Evolutionary conservation across 2,888 invertebrate species (phyloP), one percentile per base, ranked within the genome.

Genomic region (Hyalella azteca): DNA sequence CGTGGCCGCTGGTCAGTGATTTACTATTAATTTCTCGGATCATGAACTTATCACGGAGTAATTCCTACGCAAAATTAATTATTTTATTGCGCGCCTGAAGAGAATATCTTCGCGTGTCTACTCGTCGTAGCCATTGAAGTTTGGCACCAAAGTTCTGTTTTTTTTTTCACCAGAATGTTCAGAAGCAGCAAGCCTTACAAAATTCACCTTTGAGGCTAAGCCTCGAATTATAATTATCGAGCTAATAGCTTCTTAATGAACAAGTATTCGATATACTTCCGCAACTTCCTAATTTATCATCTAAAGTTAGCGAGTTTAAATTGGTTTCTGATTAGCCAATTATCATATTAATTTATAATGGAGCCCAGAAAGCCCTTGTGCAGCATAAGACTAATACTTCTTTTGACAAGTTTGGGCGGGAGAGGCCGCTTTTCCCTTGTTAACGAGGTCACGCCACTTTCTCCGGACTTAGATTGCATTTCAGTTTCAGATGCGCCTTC

Each of bases 241-340:
- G 66, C 36, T 66, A 66, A 66, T 66, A 66, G 66, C 66, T 66
- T 66, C 66, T 66, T 66, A 66, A 66, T 66, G 66, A 66, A 66
- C 66, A 66, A 66, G 66, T 66, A 66, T 66, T 66, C 66, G 36
- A 66, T 32, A 66, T 66, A 66, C 66, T 66, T 66, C 36, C 66
- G 36, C 5, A 66, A 36, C 66, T 66, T 66, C 36, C 66, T 66
- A 66, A 66, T 66, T 66, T 66, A 66, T 66, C 19, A 66, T 66
- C 66, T 5, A 32, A 66, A 66, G 66, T 66, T 66, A 36, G 19
- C 36, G 66, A 66, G 66, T 66, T 66, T 66, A 66, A 66, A 66
- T 66, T 66, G 66, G 66, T 66, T 66, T 66, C 66, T 66, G 66
- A 66, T 66, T 66, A 66, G 66, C 66, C 66, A 66, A 66, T 66